phyloP scores from a whole-genome alignment of 1,140 invertebrate genomes.

The Aphelenchoides besseyi region DNA sequence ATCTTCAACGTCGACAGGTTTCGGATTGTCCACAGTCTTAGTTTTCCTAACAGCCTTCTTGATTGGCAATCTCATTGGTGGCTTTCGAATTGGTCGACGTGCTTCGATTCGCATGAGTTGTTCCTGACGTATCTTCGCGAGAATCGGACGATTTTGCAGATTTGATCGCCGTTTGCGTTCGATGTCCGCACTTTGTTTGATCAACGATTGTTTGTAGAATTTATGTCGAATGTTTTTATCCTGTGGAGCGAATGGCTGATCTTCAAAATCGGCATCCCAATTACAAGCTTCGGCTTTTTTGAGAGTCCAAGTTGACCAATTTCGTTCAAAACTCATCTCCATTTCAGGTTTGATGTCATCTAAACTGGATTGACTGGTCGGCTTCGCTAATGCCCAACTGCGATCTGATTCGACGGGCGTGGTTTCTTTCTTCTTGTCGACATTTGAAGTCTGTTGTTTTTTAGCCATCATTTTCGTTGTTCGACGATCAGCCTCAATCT shows the following conservation, averaged over 20 bases:
- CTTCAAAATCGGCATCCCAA: background rate
- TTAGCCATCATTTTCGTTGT: background rate
- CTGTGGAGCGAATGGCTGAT: background rate
- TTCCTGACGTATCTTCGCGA: background rate
- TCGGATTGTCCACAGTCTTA: background rate
- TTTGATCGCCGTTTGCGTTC: background rate
- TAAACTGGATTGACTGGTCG: background rate
- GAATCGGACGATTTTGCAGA: background rate
- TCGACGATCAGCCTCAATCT: conserved; percentile 9
- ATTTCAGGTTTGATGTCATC: background rate
- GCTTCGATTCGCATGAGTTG: too few species aligned
- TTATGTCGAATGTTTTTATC: background rate
- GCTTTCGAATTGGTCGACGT: background rate
- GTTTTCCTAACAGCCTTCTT: background rate
- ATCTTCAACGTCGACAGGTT: background rate
- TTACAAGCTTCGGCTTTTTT: background rate
- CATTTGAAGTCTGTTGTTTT: background rate
- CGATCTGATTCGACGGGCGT: background rate
- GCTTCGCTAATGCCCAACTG: background rate
- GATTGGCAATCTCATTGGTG: background rate
- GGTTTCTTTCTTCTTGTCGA: background rate
- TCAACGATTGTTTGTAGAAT: background rate
- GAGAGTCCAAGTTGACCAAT: background rate
- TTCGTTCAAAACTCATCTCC: conserved; percentile 1
- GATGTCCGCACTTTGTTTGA: conserved; percentile 1